These are phyloP conservation scores for Thymallus thymallus DNA, from an alignment of 2,113 vertebrate species.

Conservation along the genomic window DNA sequence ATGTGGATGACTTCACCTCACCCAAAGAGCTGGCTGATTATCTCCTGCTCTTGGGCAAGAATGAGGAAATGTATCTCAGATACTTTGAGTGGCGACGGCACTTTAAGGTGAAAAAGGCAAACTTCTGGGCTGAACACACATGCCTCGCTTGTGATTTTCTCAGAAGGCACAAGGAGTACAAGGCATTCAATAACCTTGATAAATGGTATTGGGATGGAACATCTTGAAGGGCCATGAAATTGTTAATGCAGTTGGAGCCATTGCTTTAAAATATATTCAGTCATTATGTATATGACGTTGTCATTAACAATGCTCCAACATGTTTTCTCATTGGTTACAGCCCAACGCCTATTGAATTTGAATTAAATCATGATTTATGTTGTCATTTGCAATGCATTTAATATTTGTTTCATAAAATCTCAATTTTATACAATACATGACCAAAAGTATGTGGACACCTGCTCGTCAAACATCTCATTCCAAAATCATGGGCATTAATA, in stretches of 20 bases:
- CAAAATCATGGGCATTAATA: too few species aligned
- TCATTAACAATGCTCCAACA: background rate
- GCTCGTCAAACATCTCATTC: too few species aligned
- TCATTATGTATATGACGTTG: constrained; percentile 7
- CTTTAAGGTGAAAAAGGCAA: constrained; percentile 90
- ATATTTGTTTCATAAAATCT: constrained; percentile 32
- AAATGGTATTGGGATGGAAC: constrained; percentile 93
- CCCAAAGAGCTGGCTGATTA: constrained; percentile 92
- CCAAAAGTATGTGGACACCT: too few species aligned
- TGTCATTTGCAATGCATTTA: background rate
- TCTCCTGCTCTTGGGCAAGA: constrained; percentile 91
- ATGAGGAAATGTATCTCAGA: constrained; percentile 88
- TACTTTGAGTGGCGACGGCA: constrained; percentile 94
- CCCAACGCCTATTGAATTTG: constrained; percentile 45
- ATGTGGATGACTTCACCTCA: constrained; percentile 91
- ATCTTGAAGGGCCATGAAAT: constrained; percentile 36
- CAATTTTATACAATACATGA: too few species aligned
- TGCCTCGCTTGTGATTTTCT: constrained; percentile 93
- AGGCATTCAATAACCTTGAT: constrained; percentile 88
- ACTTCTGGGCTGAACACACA: constrained; percentile 95
- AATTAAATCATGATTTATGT: constrained; percentile 24
- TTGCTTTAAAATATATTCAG: constrained; percentile 42
- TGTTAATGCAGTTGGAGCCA: constrained; percentile 31
- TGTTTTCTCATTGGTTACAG: constrained; percentile 29
- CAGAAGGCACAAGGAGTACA: constrained; percentile 92